Base-by-base conservation (phyloP, 2,113 vertebrate species). In the Esox niger region DNA sequence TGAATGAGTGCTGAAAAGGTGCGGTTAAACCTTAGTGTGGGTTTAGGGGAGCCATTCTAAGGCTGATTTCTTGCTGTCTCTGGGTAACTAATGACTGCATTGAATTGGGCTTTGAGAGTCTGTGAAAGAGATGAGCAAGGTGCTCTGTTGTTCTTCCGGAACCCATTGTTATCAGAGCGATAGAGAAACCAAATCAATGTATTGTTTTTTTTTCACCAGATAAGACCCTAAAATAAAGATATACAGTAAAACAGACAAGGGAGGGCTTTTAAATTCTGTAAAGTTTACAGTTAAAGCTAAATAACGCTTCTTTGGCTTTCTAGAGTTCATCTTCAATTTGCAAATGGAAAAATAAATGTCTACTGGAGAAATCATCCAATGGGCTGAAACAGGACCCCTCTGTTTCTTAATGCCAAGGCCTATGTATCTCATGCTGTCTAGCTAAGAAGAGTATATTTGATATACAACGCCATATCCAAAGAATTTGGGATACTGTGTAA, bases 271-370 rank as follows among this genome's bases (percentile, higher is more conserved):
- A 46, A 33, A 26, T 68, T 23, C 69, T 66, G 38, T 67, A 78
- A 79, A 82, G 72, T 76, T 74, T 70, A 23, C 77, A 77, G 70
- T 70, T 30, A 77, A 81, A 72, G 67, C 8, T 30, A 69, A 59
- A 73, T 64, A 73, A 67, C 73, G 77, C 62, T 74, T 69, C 70
- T 58, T 49, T 20, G n/a, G 64, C 49, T 30, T 78, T 78, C 78
- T 81, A 47, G 59, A 75, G 73, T 84, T 80, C n/a, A n/a, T n/a
- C n/a, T n/a, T n/a, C n/a, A n/a, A n/a, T n/a, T n/a, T n/a, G n/a
- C n/a, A n/a, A n/a, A n/a, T n/a, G n/a, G n/a, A n/a, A n/a, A n/a
- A n/a, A n/a, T n/a, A n/a, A n/a, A n/a, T n/a, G n/a, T n/a, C n/a
- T n/a, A n/a, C n/a, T n/a, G n/a, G n/a, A n/a, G n/a, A n/a, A n/a